Evolutionary conservation across 2,797 vertebrate species (phyloP), one percentile per base, ranked within the genome.

Genomic region (Mus minutoides): DNA sequence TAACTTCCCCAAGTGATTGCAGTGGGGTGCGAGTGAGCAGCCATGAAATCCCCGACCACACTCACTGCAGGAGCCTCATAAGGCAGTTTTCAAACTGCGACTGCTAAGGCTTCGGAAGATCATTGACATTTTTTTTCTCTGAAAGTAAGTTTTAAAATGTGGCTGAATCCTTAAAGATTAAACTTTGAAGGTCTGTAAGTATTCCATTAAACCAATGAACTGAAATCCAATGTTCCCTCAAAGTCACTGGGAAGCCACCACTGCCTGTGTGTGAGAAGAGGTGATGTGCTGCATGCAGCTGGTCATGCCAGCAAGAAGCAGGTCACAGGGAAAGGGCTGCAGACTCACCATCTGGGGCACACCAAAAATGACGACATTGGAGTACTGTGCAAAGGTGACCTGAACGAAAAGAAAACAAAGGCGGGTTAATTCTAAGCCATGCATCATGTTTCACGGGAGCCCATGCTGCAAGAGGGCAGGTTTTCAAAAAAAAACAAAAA

Each of bases 261-360:
- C 64, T 90, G 62, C 13, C 92, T n/a, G 9, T 0, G 60, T 0
- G 58, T 0, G 0, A 46, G 31, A n/a, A 43, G n/a, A 31, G 2
- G 34, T 1, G 43, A 11, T 17, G 46, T 34, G 29, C 2, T 10
- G 6, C 46, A 19, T 19, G 9, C 2, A 1, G 64, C 60, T 17
- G 31, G 60, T 10, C 54, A 31, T 60, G 56, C 49, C 37, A 22
- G 67, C 4, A 8, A 21, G 78, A 10, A 1, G 26, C 29, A 29
- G 7, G 13, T 16, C 37, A 62, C 46, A 43, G 24, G 2, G 22
- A 13, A 2, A 0, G 52, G 16, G 0, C 52, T 0, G 0, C 24
- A 43, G 86, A 98, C 99, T 99, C 98, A 99, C 99, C 99, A 99
- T 99, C 97, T 99, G 99, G 97, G 99, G 99, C 79, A 99, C 99